Base-by-base conservation (phyloP, 2,888 invertebrate species). In the Torymus auratus region DNA sequence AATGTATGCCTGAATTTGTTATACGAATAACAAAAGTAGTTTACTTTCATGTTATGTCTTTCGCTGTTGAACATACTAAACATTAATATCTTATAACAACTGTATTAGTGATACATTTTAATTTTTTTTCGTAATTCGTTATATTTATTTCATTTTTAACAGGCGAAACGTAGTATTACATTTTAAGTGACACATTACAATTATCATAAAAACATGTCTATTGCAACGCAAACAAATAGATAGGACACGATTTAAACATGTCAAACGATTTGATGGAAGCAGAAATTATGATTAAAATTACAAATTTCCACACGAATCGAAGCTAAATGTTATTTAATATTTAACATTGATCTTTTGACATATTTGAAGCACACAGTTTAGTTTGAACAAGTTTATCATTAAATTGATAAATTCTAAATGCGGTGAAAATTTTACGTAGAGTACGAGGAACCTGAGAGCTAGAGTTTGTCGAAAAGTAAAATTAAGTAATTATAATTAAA, bases 291-390 rank as follows among this genome's bases (percentile, higher is more conserved):
- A 14, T 55, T 14, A 68, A 68, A 78, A 50, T 71, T 58, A 55
- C 61, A 15, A 20, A 72, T 62, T 62, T 79, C 64, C 56, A 78
- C 67, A 72, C 28, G 55, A 82, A 67, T 80, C 64, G 58, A 76
- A 75, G 62, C 75, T 82, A 73, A 77, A 72, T 17, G 56, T 72
- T 78, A 73, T 41, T 72, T 79, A 14, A 69, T 79, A 68, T 82
- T 78, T 56, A 75, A 82, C 78, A 82, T 64, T 64, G 75, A 78
- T 69, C 50, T 2, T 78, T 78, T 62, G 71, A 64, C 75, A 82
- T 78, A 82, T 78, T 78, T 72, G 58, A 82, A 78, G 78, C 71
- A 65, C 65, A 82, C 75, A 82, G 71, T 74, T 78, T 81, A 82
- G 20, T 55, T 58, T 56, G 61, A 71, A 75, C 64, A 72, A 70